These are phyloP conservation scores for Hephaestus fuliginosus DNA, from an alignment of 2,797 vertebrate genomes.

Conservation along the genomic window DNA sequence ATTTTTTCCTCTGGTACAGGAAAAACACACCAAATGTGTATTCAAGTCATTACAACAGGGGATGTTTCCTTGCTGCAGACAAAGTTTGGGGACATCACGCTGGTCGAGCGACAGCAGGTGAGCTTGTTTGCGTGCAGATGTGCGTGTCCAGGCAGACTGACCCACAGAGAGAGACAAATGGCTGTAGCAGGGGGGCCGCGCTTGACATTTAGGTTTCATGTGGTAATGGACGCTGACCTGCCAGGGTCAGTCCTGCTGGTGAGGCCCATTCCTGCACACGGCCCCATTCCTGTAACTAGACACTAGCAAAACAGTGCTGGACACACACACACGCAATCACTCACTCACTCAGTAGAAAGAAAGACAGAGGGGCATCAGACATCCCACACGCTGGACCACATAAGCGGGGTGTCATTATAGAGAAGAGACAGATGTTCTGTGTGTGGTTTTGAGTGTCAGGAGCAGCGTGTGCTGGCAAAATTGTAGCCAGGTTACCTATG, in stretches of 20 bases:
- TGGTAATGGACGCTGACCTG: slow-evolving; percentile 85
- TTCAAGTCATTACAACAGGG: background rate
- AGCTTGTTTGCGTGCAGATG: slow-evolving; percentile 39
- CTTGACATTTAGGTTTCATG: slow-evolving; percentile 83
- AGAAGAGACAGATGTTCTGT: slow-evolving; percentile 71
- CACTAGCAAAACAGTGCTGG: slow-evolving; percentile 79
- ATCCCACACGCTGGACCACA: slow-evolving; percentile 77
- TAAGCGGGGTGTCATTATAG: slow-evolving; percentile 66
- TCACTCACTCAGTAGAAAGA: slow-evolving; percentile 63
- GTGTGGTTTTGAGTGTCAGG: slow-evolving; percentile 52
- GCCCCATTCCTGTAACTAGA: slow-evolving; percentile 77
- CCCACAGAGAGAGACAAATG: slow-evolving; percentile 85
- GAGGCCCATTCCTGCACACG: slow-evolving; percentile 76
- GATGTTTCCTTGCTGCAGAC: background rate
- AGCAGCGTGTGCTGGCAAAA: slow-evolving; percentile 30
- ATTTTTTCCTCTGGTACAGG: background rate
- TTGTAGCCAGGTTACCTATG: background rate
- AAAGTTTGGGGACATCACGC: background rate
- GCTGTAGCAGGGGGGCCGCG: slow-evolving; percentile 73
- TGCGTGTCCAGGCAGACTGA: slow-evolving; percentile 54
- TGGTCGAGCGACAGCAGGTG: slow-evolving; percentile 60
- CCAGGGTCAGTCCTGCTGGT: slow-evolving; percentile 77
- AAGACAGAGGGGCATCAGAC: slow-evolving; percentile 63
- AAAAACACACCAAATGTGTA: background rate
- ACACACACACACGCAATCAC: slow-evolving; percentile 45